These are phyloP conservation scores for Watsonalla binaria DNA, from an alignment of 2,888 invertebrate genomes.

Conservation along the genomic window DNA sequence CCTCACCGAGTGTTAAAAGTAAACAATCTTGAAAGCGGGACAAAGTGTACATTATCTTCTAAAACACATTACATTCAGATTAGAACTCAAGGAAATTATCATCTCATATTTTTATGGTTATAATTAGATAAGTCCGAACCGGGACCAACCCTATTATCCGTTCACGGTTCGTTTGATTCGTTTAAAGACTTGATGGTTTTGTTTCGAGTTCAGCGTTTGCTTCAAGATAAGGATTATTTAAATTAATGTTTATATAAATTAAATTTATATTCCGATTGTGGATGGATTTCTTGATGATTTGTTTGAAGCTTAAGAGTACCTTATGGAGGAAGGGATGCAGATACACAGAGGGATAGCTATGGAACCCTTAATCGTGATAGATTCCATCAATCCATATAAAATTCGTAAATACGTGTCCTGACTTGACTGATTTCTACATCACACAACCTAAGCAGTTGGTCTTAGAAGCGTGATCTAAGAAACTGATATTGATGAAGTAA, in stretches of 20 bases:
- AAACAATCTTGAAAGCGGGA: not conserved
- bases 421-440: too few species aligned
- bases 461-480: too few species aligned
- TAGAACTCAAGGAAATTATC: not conserved
- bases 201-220: not conserved
- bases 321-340: not conserved
- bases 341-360: too few species aligned
- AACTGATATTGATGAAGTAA: too few species aligned
- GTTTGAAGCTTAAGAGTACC: not conserved
- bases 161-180: constrained; percentile 16
- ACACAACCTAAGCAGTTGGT: too few species aligned
- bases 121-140: constrained; percentile 24
- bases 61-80: not conserved
- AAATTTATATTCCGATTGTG: not conserved
- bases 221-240: not conserved
- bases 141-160: constrained; percentile 14
- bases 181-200: not conserved
- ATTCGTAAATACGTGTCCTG: too few species aligned
- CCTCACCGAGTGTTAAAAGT: not conserved
- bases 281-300: not conserved
- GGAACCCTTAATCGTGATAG: too few species aligned
- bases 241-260: not conserved
- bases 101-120: constrained; percentile 32
- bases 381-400: too few species aligned
- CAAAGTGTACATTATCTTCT: not conserved